Evolutionary conservation across 1,140 invertebrate species (phyloP).

Genomic region (Magallana angulata): DNA sequence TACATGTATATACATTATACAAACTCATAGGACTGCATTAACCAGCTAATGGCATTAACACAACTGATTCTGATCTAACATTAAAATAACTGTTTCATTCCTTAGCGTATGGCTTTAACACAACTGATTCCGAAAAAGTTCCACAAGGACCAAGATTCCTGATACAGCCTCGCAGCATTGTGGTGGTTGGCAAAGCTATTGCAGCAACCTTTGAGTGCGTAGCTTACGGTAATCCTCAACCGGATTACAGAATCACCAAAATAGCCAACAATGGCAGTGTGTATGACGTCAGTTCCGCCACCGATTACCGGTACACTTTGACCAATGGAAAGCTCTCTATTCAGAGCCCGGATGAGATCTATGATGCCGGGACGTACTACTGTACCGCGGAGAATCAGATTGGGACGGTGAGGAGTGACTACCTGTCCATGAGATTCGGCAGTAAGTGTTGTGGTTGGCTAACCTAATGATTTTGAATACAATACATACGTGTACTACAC

Average conservation of each 20-base stretch:
- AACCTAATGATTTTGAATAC: too few relatives aligned
- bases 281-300: constrained; percentile 49
- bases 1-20: too few relatives aligned
- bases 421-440: constrained; percentile 92
- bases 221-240: constrained; percentile 93
- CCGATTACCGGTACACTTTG: constrained; percentile 88
- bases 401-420: constrained; percentile 94
- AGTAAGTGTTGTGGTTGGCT: constrained; percentile 77
- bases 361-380: constrained; percentile 93
- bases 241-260: constrained; percentile 85
- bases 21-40: too few relatives aligned
- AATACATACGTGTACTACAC: too few relatives aligned
- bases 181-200: constrained; percentile 50
- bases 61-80: too few relatives aligned
- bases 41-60: too few relatives aligned
- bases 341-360: constrained; percentile 85
- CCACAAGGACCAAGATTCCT: constrained; percentile 61
- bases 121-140: constrained; percentile 51
- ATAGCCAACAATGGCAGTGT: constrained; percentile 79
- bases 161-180: constrained; percentile 56
- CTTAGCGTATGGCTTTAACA: constrained; percentile 61
- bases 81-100: neutral
- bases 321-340: constrained; percentile 95
- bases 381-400: constrained; percentile 93
- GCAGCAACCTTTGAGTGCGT: constrained; percentile 83